Percentiles rank a stretch among this genome's conserved stretches.
These are phyloP conservation scores for Argyra leucocephala DNA, from an alignment of 2,888 invertebrate species.

Conservation along the genomic window DNA sequence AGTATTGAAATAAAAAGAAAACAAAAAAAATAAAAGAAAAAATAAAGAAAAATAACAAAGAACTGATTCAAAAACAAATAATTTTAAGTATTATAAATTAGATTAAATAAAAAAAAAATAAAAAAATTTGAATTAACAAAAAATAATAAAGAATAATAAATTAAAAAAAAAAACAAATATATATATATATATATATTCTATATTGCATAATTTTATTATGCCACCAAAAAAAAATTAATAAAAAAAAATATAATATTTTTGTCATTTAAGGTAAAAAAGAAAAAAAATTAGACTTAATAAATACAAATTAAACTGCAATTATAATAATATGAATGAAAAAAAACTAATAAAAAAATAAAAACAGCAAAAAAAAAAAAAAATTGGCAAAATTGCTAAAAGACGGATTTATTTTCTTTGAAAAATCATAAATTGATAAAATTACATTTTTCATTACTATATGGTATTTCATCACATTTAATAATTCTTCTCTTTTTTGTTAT, in stretches of 20 bases:
- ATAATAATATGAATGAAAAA: background rate
- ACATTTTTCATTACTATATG: too few relatives aligned
- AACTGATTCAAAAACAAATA: slow-evolving; percentile 2
- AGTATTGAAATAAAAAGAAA: background rate
- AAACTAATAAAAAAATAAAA: background rate
- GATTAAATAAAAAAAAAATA: background rate
- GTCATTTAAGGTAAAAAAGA: background rate
- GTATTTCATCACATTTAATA: too few relatives aligned
- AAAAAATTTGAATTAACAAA: too few relatives aligned
- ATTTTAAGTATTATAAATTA: slow-evolving; percentile 4
- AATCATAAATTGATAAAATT: too few relatives aligned
- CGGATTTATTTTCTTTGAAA: too few relatives aligned
- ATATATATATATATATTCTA: too few relatives aligned
- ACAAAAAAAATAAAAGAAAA: background rate
- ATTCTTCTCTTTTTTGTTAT: too few relatives aligned
- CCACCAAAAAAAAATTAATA: background rate
- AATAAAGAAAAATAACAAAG: background rate
- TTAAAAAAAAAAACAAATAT: background rate
- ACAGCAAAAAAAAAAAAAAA: background rate
- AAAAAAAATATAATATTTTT: background rate
- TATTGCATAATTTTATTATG: background rate
- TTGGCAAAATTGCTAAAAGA: too few relatives aligned
- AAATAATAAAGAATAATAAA: background rate
- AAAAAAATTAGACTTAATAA: background rate
- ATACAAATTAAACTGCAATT: background rate